Base-by-base conservation (phyloP, 1,140 invertebrate genomes). In the Scaptomyza hsui region DNA sequence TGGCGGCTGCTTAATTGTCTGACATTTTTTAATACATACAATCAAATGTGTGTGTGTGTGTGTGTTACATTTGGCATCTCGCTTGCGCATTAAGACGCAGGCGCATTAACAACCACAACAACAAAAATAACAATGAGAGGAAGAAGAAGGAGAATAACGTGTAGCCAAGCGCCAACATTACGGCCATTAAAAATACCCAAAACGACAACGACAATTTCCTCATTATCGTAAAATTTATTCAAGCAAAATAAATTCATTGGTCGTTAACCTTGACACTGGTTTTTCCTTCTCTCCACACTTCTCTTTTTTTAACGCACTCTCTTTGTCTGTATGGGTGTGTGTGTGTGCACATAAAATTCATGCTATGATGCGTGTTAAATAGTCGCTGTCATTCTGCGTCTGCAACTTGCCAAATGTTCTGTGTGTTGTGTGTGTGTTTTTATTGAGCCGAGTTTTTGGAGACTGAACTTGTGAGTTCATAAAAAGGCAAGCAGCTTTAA, bases 231-330 rank as follows among this genome's bases (percentile, higher is more conserved):
- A 91, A 91, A 91, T 91, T 91, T 91, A 91, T 91, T 91, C 89
- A 91, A 89, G 90, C 89, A 91, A 91, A 91, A 91, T 91, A 91
- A 91, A 91, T 91, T 91, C 90, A 91, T 91, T 91, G 90, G 90
- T 91, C 90, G 90, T 91, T 91, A 91, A 91, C 90, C 90, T 91
- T 91, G 90, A 91, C 90, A 91, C 90, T 91, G 90, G 80, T 89
- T 91, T 90, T 90, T 80, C 89, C 83, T 89, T 89, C 75, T 75
- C 73, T 80, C 65, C 71, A 62, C 32, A 47, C 61, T 19, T 48
- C 49, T 52, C 52, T 29, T 29, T 29, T 29, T 29, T 29, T 5
- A 48, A 18, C 21, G 12, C 16, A 13, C 16, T 32, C 12, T 37
- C 12, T 32, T 9, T 32, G 1, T 32, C 44, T 72, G 56, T 48